Evolutionary conservation across 2,888 invertebrate genomes (phyloP), one percentile per base, ranked within the genome.

Genomic region (Sisyra nigra): DNA sequence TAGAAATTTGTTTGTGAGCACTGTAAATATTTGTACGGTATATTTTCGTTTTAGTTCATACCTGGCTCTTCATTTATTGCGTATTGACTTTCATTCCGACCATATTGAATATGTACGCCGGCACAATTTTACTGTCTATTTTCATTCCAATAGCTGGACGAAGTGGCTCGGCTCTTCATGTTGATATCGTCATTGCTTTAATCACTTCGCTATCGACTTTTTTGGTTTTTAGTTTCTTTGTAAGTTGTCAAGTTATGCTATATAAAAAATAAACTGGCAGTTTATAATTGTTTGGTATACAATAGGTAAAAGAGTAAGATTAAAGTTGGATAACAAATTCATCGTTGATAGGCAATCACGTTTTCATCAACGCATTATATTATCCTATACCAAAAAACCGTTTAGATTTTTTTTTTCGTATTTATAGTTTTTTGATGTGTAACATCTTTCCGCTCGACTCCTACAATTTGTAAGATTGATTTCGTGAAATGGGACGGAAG

Each of bases 61-160:
- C 19, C 8, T 41, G 41, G 41, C 14, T 41, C n/a, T 41, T 19
- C n/a, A 8, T 41, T 2, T 41, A 41, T 24, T 15, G 33, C 8
- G 3, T 24, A 9, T 33, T 13, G 14, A 14, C 18, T 18, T 10
- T 41, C 19, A 19, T 34, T 19, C 41, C 41, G 3, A 24, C 31
- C 7, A n/a, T 41, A 3, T 34, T 30, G 10, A 33, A 34, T 24
- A 41, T 41, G 34, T 41, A 41, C 11, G 19, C 17, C 13, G 10
- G 13, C 7, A 9, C 13, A 13, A 33, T 15, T 11, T 24, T 41
- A 9, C 5, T 33, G 2, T 33, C 33, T 8, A 19, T 41, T n/a
- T 34, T 34, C 14, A 19, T 41, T 13, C 41, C 41, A 13, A 18
- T 41, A 34, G 17, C 41, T 19, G 41, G 41, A 34, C 33, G 41